Conservation (phyloP, 2,888 invertebrate species). For the Habrosyne pyritoides region DNA sequence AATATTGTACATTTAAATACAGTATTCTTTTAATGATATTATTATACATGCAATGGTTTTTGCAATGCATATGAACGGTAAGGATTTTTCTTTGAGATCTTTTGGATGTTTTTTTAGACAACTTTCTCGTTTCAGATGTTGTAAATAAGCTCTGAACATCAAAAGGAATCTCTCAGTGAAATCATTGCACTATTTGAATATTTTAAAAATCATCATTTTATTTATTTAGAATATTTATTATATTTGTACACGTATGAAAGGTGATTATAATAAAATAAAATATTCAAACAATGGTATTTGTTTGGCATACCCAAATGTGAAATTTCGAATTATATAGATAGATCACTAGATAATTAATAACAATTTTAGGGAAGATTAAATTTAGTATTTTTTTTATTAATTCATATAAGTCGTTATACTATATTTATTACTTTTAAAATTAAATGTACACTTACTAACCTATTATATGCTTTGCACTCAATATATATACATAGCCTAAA, state of each 20-base stretch:
- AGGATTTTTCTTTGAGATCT: neutral
- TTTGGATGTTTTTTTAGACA: neutral
- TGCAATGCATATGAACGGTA: conserved; percentile 5
- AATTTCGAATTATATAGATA: conserved; percentile 30
- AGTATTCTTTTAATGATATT: conserved; percentile 10
- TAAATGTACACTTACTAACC: conserved; percentile 11
- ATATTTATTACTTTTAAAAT: conserved; percentile 5
- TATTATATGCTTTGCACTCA: conserved; percentile 41
- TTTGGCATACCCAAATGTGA: conserved; percentile 20
- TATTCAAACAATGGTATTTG: neutral
- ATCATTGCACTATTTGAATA: neutral
- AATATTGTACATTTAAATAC: conserved; percentile 25
- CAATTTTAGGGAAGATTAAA: conserved; percentile 58
- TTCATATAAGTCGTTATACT: conserved; percentile 12
- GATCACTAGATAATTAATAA: conserved; percentile 61
- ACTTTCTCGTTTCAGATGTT: neutral
- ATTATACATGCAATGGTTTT: conserved; percentile 16
- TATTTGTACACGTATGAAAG: no score
- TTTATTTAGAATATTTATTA: neutral
- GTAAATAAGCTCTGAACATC: neutral
- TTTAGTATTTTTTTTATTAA: conserved; percentile 32
- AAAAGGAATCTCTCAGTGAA: neutral
- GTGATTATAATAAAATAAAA: neutral
- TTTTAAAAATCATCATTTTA: neutral
- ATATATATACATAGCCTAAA: conserved; percentile 33